These are phyloP conservation scores for Clarias laeviceps DNA, from an alignment of 2,797 vertebrate genomes.

Conservation along the genomic window DNA sequence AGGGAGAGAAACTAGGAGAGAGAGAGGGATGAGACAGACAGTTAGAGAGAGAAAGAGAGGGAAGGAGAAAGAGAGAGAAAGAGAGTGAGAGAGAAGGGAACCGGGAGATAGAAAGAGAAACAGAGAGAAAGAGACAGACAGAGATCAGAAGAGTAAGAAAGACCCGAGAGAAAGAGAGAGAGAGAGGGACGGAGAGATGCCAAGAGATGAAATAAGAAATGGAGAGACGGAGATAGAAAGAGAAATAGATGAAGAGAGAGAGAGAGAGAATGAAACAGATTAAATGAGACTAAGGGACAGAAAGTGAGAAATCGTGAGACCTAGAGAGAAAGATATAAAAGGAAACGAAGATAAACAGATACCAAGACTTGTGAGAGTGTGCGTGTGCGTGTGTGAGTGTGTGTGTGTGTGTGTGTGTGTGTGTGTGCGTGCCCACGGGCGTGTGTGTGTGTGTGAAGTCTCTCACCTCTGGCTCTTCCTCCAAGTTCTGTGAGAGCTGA, in stretches of 20 bases:
- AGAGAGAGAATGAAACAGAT: neutral
- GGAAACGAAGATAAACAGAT: neutral
- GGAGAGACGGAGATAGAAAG: neutral
- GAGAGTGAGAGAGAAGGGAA: neutral
- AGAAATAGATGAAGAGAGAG: neutral
- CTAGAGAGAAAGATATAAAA: neutral
- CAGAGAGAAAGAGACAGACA: neutral
- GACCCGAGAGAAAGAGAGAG: neutral
- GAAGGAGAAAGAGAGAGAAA: neutral
- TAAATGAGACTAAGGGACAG: neutral
- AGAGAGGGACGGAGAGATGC: neutral
- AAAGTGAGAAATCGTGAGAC: neutral
- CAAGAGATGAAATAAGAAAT: neutral
- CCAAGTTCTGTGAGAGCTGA: conserved; percentile 88
- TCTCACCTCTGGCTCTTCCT: conserved; percentile 94
- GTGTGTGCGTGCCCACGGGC: neutral
- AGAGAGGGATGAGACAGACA: neutral
- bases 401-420: neutral
- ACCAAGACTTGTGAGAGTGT: neutral
- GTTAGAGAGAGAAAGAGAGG: neutral
- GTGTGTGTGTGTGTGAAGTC: neutral
- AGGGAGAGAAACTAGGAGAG: no score
- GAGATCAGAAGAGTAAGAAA: no score
- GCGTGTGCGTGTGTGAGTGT: neutral
- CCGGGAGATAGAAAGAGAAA: neutral